Conservation (phyloP, 2,797 vertebrate species). For the Carduelis carduelis region DNA sequence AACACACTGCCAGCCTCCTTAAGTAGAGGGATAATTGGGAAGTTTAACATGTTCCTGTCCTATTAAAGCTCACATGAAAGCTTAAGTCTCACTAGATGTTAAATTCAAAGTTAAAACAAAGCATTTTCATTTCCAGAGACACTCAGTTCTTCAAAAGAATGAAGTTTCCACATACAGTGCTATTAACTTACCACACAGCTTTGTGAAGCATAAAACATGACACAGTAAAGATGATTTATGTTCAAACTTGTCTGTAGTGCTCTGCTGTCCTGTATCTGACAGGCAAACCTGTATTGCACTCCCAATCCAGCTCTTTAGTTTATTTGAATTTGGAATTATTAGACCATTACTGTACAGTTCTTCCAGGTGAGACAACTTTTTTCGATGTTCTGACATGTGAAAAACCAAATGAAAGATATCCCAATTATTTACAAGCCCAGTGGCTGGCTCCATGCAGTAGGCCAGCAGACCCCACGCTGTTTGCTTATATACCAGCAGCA, state of each 20-base stretch:
- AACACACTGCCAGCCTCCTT: neutral
- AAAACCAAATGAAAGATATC: neutral
- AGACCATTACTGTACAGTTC: neutral
- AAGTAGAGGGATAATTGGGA: neutral
- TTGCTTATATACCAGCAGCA: neutral
- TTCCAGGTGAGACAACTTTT: neutral
- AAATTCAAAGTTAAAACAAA: neutral
- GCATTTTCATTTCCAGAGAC: neutral
- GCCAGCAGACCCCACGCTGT: neutral
- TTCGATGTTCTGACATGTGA: neutral
- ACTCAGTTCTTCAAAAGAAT: neutral
- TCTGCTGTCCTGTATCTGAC: neutral
- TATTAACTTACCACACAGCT: neutral
- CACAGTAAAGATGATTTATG: constrained; percentile 3
- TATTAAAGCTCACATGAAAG: neutral
- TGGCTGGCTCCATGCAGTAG: neutral
- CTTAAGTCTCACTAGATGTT: neutral
- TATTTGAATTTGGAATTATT: neutral
- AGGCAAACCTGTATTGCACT: neutral
- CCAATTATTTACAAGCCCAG: neutral
- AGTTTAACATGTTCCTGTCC: neutral
- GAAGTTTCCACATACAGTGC: neutral
- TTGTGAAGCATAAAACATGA: constrained; percentile 6
- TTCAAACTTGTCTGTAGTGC: neutral
- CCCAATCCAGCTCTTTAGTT: neutral